Base-by-base conservation (phyloP, 1,140 invertebrate species). In the Eriosoma lanigerum region DNA sequence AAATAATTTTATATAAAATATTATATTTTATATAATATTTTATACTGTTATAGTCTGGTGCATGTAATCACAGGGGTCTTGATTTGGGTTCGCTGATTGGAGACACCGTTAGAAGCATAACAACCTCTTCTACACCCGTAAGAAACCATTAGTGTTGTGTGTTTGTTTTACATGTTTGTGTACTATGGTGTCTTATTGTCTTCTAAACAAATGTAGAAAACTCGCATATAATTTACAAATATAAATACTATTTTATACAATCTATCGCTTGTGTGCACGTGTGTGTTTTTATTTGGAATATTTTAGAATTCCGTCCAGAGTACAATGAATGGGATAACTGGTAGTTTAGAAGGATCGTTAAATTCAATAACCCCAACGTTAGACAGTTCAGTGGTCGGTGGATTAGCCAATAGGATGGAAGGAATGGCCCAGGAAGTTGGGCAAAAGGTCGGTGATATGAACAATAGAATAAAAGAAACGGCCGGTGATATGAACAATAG, bases 31-130 rank as follows among this genome's bases (percentile, higher is more conserved):
- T 32, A 62, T 62, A 62, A 62, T 38, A 26, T 24, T 76, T 9
- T 58, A 60, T 58, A 58, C 32, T 60, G 54, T 78, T 78, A 58
- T 78, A 78, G 75, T 78, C 75, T 60, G 75, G 52, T 62, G 38
- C 32, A 38, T 3, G 56, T 46, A 26, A 15, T 78, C 52, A 60
- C 8, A 15, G 56, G 38, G 75, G 38, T 21, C 75, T 78, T 48
- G 75, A 78, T 60, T 60, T 78, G 9, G 24, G 75, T 46, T 78
- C 75, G 4, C 56, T 78, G 17, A 78, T 78, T 48, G 75, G 38
- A 48, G 44, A 58, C 21, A 58, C 54, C 1, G 56, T 78, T 19
- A 78, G 38, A 62, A 60, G 38, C 17, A 78, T 78, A 46, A 46
- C 56, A 19, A 26, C 75, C 21, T 56, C 3, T 38, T 38, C 38